Evolutionary conservation across 2,888 invertebrate genomes (phyloP).

Genomic region (Mylabris sibirica): DNA sequence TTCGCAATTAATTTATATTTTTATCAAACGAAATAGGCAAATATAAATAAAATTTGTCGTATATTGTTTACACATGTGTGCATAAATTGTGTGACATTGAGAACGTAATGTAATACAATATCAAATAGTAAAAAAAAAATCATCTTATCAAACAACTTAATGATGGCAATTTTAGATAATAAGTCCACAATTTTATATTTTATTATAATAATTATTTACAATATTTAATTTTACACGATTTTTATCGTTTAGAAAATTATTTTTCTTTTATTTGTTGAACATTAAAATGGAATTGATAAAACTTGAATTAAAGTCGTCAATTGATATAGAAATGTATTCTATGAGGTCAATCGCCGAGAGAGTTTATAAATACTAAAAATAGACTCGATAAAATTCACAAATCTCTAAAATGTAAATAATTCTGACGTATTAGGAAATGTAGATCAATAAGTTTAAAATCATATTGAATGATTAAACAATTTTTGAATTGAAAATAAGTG

Average conservation of each 20-base stretch:
- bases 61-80: not conserved
- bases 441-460: not conserved
- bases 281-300: not conserved
- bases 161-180: not conserved
- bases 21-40: not conserved
- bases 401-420: not conserved
- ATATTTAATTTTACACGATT: too few relatives aligned
- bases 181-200: not conserved
- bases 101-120: not conserved
- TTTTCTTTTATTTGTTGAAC: not conserved
- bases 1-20: not conserved
- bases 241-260: too few relatives aligned
- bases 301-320: not conserved
- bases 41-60: not conserved
- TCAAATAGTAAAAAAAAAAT: not conserved
- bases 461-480: not conserved
- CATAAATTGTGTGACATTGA: not conserved
- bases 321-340: not conserved
- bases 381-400: not conserved
- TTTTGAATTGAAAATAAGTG: not conserved
- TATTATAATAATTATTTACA: not conserved
- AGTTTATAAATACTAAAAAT: not conserved
- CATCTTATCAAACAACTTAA: not conserved
- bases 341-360: not conserved
- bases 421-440: not conserved